Evolutionary conservation across 2,797 vertebrate species (phyloP), one percentile per base, ranked within the genome.

Genomic region (Poecilia wingei): DNA sequence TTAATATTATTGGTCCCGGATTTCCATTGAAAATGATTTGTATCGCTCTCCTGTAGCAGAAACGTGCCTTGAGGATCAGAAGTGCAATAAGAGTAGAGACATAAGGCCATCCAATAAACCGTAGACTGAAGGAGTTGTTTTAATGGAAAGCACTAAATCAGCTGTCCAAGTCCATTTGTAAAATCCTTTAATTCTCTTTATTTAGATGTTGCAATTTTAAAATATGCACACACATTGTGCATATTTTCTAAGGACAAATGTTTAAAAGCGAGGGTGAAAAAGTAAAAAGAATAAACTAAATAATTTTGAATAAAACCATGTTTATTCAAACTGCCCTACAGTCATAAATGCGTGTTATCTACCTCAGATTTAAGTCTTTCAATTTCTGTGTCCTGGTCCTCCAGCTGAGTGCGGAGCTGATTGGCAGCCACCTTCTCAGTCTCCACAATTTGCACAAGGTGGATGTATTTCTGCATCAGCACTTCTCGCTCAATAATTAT

Each of bases 401-500:
- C 98, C 64, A 99, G 96, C 83, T 99, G 98, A 77, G 98, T 98
- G 14, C 97, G 96, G 57, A 99, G 96, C 87, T 99, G 98, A 92
- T 98, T 98, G 83, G 97, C 97, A 0, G 98, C 98, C 91, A 99
- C 97, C 92, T 99, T 99, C 94, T 99, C 98, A 0, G 98, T 99
- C 93, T 99, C 98, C 89, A 99, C 97, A 28, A 99, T 99, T 93
- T 99, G 98, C 77, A 98, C 96, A 0, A 99, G 96, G 94, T 99
- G 98, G 92, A 99, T 99, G 93, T 99, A 99, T 92, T 99, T 99
- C 95, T 99, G 98, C 98, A 97, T 98, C 92, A 99, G 94, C 75
- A 98, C 98, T 92, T 99, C 98, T 64, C 98, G 95, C 88, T 99
- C 98, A 22, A 98, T 97, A 91, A 98, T 95, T 90, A 99, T 97